Base-by-base conservation (phyloP, 1,140 invertebrate species). In the Geopemphigus sp. region DNA sequence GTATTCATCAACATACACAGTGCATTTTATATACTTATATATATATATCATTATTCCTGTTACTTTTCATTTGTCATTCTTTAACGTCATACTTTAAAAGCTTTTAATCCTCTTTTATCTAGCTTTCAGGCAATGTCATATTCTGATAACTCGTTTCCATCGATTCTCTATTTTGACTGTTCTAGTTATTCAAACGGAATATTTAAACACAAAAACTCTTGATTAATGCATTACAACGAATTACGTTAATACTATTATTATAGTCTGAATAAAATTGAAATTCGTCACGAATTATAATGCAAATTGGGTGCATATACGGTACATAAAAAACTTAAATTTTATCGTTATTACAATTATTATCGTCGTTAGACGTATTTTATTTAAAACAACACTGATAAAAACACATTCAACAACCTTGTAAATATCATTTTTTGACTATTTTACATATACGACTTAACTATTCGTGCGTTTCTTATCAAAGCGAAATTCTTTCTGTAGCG, bases 401-500 rank as follows among this genome's bases (percentile, higher is more conserved):
- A 39, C 32, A 39, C n/a, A n/a, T n/a, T n/a, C n/a, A n/a, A n/a
- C n/a, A n/a, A n/a, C n/a, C n/a, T 39, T 39, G 32, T 39, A 39
- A 39, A 3, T 39, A 39, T 39, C 32, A 39, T 39, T 39, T n/a
- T 3, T 39, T 39, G 32, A 39, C 32, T 39, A 39, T 39, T 39
- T 39, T 39, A 39, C 32, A 39, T 8, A 8, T 4, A 53, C 22
- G 19, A n/a, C 22, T 53, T 19, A 53, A 50, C 24, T 53, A 22
- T 70, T 53, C 47, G 19, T 24, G 5, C 50, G 17, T 70, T 70
- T 53, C 47, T 70, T 70, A 53, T 53, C 47, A 70, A 50, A 70
- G 15, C 22, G 24, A 22, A 19, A 24, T 70, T 54, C 17, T 70
- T 70, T 47, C 10, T 53, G 24, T 68, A 8, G 22, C 5, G 1